Percentiles rank a stretch among this genome's conserved stretches.
Conservation (phyloP, 64 coral and sea anemone genomes). For the Exaiptasia diaphana region DNA sequence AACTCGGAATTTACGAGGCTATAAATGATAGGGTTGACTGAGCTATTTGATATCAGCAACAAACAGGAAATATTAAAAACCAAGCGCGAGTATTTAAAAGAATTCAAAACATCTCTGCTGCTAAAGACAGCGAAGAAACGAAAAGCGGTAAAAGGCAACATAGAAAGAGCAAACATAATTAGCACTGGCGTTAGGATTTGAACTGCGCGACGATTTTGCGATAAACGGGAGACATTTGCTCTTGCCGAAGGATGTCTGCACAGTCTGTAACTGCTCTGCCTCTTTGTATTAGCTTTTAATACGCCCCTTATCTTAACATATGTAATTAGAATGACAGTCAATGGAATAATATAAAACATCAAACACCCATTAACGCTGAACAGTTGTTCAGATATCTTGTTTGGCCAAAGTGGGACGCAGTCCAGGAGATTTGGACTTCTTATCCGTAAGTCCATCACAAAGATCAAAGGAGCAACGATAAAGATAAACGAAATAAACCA, state of each 20-base stretch:
- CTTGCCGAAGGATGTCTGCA: background rate
- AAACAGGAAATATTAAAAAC: slow-evolving; percentile 4
- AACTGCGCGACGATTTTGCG: slow-evolving; percentile 54
- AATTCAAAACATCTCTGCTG: background rate
- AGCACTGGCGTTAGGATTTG: slow-evolving; percentile 56
- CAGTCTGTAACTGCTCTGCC: slow-evolving; percentile 7
- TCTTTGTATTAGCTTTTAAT: slow-evolving; percentile 21
- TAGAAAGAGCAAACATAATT: slow-evolving; percentile 48
- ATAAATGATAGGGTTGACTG: slow-evolving; percentile 64
- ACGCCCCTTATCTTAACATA: slow-evolving; percentile 56
- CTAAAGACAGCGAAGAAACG: background rate
- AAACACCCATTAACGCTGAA: background rate
- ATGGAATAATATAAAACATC: slow-evolving; percentile 49
- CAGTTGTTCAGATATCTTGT: slow-evolving; percentile 4
- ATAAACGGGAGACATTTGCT: background rate
- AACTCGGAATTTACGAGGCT: slow-evolving; percentile 62
- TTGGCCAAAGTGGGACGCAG: slow-evolving; percentile 30
- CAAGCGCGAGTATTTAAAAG: background rate
- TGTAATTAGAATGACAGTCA: slow-evolving; percentile 36
- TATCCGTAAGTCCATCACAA: slow-evolving; percentile 55
- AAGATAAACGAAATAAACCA: slow-evolving; percentile 53
- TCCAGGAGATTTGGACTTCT: background rate
- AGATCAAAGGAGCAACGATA: slow-evolving; percentile 54
- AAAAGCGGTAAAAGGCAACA: slow-evolving; percentile 17
- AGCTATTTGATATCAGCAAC: slow-evolving; percentile 26